These are phyloP conservation scores for Carposina sasakii DNA, from an alignment of 1,140 invertebrate genomes.

Conservation along the genomic window DNA sequence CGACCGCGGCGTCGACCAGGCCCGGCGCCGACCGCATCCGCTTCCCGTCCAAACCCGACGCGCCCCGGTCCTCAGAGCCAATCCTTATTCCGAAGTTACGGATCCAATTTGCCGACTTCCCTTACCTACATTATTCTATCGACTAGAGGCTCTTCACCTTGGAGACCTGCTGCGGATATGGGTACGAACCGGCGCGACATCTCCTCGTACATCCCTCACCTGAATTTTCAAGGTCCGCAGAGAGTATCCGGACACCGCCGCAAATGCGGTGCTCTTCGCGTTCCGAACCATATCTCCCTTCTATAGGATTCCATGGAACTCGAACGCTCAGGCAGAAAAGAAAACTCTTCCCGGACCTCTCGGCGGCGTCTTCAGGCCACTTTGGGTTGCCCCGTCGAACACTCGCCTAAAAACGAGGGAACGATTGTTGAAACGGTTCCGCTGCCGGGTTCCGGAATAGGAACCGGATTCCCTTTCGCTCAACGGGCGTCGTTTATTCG, in stretches of 20 bases:
- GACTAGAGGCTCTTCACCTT: constrained; percentile 92
- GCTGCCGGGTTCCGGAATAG: constrained; percentile 83
- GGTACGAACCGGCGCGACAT: constrained; percentile 79
- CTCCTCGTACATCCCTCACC: constrained; percentile 79
- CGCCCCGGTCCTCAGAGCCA: constrained; percentile 82
- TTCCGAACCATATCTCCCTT: constrained; percentile 80
- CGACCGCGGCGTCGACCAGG: constrained; percentile 40
- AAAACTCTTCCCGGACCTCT: constrained; percentile 85
- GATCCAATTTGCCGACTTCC: constrained; percentile 79
- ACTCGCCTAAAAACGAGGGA: constrained; percentile 66
- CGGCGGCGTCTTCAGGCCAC: constrained; percentile 79
- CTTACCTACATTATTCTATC: constrained; percentile 93
- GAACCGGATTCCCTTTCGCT: constrained; percentile 82
- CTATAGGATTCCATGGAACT: constrained; percentile 83
- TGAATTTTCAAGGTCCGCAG: constrained; percentile 85
- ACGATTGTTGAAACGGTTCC: constrained; percentile 78
- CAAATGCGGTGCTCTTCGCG: constrained; percentile 82
- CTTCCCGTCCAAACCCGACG: constrained; percentile 76
- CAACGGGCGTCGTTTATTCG: constrained; percentile 58
- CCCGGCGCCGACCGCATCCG: constrained; percentile 59
- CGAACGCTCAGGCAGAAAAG: constrained; percentile 84
- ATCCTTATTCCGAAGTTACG: constrained; percentile 73
- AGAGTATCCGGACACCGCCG: constrained; percentile 79
- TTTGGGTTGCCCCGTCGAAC: constrained; percentile 66
- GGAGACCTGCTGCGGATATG: constrained; percentile 91